Evolutionary conservation across 2,797 vertebrate species (phyloP).

Genomic region (Premnoplex brunnescens): DNA sequence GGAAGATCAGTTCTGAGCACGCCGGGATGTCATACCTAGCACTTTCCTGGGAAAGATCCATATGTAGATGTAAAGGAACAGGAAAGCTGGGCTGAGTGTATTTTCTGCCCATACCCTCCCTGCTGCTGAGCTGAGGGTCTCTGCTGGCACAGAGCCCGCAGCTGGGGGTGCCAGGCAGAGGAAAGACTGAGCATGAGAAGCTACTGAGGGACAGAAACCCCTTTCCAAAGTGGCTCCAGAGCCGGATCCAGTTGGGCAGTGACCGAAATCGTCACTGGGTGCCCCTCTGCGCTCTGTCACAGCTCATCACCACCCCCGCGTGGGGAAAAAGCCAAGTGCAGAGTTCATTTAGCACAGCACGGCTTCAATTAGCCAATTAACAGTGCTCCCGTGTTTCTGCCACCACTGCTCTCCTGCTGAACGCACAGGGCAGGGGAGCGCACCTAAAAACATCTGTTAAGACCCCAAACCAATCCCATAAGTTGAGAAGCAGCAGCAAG

Average conservation of each 20-base stretch:
- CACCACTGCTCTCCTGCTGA: background rate
- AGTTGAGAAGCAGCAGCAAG: background rate
- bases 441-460: background rate
- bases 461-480: background rate
- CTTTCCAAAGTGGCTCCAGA: background rate
- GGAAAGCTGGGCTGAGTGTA: background rate
- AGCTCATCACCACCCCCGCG: constrained; percentile 13
- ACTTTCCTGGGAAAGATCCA: background rate
- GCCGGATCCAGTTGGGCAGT: background rate
- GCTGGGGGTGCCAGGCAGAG: background rate
- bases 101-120: background rate
- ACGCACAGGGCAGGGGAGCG: background rate
- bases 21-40: background rate
- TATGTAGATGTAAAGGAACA: background rate
- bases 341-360: background rate
- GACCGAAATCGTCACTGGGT: background rate
- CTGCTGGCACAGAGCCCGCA: background rate
- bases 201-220: background rate
- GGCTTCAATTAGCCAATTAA: background rate
- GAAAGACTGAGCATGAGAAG: background rate
- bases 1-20: background rate
- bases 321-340: background rate
- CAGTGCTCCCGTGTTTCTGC: background rate
- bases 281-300: fast-evolving
- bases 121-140: background rate